phyloP scores from a whole-genome alignment of 2,113 vertebrate species.

The Paramormyrops kingsleyae region DNA sequence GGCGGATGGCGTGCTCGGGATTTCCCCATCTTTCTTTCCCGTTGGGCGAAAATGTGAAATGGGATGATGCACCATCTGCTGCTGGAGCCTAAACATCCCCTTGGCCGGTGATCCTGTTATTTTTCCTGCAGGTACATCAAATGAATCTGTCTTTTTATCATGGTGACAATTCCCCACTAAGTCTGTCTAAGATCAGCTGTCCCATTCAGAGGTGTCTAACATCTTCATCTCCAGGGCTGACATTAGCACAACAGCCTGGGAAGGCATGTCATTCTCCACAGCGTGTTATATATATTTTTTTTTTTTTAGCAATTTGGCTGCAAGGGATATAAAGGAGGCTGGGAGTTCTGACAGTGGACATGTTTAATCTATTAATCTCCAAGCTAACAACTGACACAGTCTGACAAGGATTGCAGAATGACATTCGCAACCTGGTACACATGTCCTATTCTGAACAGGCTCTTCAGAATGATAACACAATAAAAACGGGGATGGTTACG shows the following conservation, averaged over 20 bases:
- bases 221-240: neutral
- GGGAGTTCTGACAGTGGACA: constrained; percentile 8
- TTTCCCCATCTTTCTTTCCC: neutral
- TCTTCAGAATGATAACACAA: neutral
- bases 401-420: constrained; percentile 9
- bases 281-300: neutral
- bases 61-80: neutral
- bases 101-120: neutral
- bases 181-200: neutral
- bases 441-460: neutral
- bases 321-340: neutral
- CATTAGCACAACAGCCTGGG: neutral
- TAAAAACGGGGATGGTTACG: neutral
- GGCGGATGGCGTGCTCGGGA: neutral
- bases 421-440: neutral
- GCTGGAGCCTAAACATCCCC: neutral
- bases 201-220: neutral
- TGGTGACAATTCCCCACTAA: neutral
- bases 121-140: constrained; percentile 10
- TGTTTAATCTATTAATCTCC: constrained; percentile 17
- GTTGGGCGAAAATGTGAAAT: neutral
- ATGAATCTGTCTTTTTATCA: constrained; percentile 12
- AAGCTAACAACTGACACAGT: neutral
- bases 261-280: neutral
- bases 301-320: neutral